phyloP scores from a whole-genome alignment of 2,113 vertebrate species.

The Aldabrachelys gigantea region DNA sequence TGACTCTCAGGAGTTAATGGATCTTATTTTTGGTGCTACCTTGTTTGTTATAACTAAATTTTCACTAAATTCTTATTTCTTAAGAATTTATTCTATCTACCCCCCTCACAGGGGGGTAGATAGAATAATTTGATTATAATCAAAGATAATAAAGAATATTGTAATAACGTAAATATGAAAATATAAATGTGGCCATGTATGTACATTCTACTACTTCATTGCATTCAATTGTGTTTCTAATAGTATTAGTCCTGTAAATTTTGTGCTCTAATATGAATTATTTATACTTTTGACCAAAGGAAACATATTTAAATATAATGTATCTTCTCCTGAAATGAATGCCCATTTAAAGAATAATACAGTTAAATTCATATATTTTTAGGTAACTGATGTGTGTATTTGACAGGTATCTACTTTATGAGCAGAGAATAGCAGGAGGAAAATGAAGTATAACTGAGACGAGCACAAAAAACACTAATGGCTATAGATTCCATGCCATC shows the following conservation, averaged over 20 bases:
- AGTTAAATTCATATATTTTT: slow-evolving; percentile 26
- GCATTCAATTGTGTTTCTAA: background rate
- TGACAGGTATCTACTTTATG: slow-evolving; percentile 23
- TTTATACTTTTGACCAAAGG: slow-evolving; percentile 29
- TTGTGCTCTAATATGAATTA: slow-evolving; percentile 46
- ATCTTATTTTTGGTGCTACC: slow-evolving; percentile 72
- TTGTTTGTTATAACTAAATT: slow-evolving; percentile 73
- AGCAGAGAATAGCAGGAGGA: background rate
- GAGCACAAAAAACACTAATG: background rate
- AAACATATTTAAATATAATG: background rate
- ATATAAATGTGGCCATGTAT: background rate
- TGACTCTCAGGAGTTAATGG: slow-evolving; percentile 55
- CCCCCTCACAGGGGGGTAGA: background rate
- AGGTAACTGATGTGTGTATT: slow-evolving; percentile 11
- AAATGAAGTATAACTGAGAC: background rate
- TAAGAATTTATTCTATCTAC: background rate
- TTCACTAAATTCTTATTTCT: slow-evolving; percentile 21
- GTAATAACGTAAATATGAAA: slow-evolving; percentile 26
- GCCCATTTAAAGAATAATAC: slow-evolving; percentile 15
- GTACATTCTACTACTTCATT: background rate
- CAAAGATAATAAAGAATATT: slow-evolving; percentile 1
- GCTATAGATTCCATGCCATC: background rate
- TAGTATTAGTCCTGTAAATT: slow-evolving; percentile 42
- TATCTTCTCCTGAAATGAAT: background rate
- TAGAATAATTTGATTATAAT: background rate